Evolutionary conservation across 1,140 invertebrate species (phyloP), one percentile per base, ranked within the genome.

Genomic region (Drosophila oshimai): DNA sequence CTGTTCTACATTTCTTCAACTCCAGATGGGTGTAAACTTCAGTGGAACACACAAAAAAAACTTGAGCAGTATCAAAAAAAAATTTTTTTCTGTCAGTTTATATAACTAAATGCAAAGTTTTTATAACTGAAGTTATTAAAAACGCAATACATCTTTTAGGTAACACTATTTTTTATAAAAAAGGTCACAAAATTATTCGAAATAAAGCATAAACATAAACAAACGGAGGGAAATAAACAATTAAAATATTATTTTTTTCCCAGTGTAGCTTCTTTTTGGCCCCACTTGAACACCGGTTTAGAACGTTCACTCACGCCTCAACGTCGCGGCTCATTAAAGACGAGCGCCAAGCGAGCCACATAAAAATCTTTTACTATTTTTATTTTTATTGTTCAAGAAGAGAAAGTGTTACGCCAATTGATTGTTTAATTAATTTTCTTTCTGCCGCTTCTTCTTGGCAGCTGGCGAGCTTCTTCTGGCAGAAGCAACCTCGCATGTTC

Each of bases 341-440:
- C 65, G n/a, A 22, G 50, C 50, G 36, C 50, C 53, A 41, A 62
- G 50, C 53, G 41, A 39, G 34, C 61, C 61, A 65, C 61, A 65
- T 65, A 50, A 65, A 65, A 65, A 65, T 65, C 61, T 65, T 67
- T 67, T 75, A 79, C 62, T 65, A 54, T 67, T 86, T 73, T 74
- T 73, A 49, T 53, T 83, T 81, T 83, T 73, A 79, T 84, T 86
- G 80, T 78, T 86, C 47, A 84, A 86, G 81, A 86, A 87, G 81
- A 87, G 81, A 87, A 87, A 87, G 81, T 87, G 81, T 88, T 87
- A 88, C 83, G 83, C 83, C 81, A 88, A 80, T 88, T 77, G 78
- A 81, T 83, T 86, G 80, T 87, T 86, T 86, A 86, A 86, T 86
- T 86, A 81, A 80, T 77, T 88, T 88, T 86, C 60, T 68, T 84